phyloP scores from a whole-genome alignment of 2,888 invertebrate species.

The Prostheceraeus crozeri region DNA sequence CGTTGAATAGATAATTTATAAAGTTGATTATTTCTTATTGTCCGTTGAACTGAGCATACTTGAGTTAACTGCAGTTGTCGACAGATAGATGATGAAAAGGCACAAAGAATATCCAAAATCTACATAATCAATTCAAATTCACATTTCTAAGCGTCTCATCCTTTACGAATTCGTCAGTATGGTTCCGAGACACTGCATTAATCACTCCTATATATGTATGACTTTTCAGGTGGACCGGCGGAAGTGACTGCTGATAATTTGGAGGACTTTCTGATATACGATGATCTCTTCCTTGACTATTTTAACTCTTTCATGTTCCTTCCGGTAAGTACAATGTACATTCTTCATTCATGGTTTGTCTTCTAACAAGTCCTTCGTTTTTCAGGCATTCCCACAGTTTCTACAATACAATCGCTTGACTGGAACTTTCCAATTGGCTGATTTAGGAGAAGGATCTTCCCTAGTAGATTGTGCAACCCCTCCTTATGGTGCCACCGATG shows the following conservation, averaged over 20 bases:
- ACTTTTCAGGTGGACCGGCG: slow-evolving; percentile 41
- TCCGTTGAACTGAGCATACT: too few species aligned
- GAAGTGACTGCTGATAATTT: slow-evolving; percentile 55
- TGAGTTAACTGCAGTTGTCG: too few species aligned
- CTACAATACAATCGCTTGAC: slow-evolving; percentile 54
- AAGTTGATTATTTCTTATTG: too few species aligned
- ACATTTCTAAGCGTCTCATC: too few species aligned
- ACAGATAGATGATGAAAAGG: too few species aligned
- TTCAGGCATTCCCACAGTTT: slow-evolving; percentile 54
- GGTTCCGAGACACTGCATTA: too few species aligned
- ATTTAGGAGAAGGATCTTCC: slow-evolving; percentile 49
- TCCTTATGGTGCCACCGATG: slow-evolving; percentile 53
- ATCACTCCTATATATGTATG: too few species aligned
- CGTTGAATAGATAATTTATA: too few species aligned
- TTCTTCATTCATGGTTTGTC: too few species aligned
- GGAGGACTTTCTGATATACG: slow-evolving; percentile 55
- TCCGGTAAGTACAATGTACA: slow-evolving; percentile 47
- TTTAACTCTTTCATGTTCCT: slow-evolving; percentile 55
- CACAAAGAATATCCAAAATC: too few species aligned
- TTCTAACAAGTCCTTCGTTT: slow-evolving; percentile 22
- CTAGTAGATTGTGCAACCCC: slow-evolving; percentile 38
- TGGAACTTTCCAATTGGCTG: slow-evolving; percentile 51
- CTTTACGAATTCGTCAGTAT: too few species aligned
- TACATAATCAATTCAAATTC: too few species aligned
- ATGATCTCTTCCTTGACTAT: slow-evolving; percentile 56